These are phyloP conservation scores for Dicrostonyx torquatus DNA, from an alignment of 2,797 vertebrate genomes.

Conservation along the genomic window DNA sequence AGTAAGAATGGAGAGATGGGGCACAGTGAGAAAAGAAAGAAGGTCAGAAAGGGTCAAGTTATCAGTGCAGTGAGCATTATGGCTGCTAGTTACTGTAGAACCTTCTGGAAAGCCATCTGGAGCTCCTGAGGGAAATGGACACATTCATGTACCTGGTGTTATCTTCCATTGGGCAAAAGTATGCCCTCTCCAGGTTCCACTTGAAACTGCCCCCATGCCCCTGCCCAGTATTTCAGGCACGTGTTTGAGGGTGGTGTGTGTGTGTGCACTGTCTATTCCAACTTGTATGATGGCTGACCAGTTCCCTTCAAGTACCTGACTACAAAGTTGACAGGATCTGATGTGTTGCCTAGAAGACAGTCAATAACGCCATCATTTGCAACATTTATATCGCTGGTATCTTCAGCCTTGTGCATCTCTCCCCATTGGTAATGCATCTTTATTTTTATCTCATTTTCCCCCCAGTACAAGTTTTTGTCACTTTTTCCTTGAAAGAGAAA, in stretches of 20 bases:
- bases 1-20: neutral
- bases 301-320: neutral
- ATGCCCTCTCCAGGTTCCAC: neutral
- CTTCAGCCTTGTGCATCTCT: neutral
- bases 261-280: neutral
- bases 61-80: neutral
- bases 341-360: neutral
- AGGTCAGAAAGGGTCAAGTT: neutral
- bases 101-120: neutral
- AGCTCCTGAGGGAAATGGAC: neutral
- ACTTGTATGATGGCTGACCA: neutral
- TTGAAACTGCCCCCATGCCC: neutral
- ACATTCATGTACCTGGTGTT: neutral
- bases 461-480: neutral
- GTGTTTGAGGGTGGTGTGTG: neutral
- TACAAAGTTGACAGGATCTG: neutral
- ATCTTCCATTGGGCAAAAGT: neutral
- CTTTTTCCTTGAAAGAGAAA: neutral
- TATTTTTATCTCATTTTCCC: neutral
- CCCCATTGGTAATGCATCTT: neutral
- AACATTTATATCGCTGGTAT: neutral
- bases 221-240: neutral
- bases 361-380: neutral
- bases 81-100: neutral
- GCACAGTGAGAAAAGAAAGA: neutral